Evolutionary conservation across 2,797 vertebrate species (phyloP), one percentile per base, ranked within the genome.

Genomic region (Periparus ater): DNA sequence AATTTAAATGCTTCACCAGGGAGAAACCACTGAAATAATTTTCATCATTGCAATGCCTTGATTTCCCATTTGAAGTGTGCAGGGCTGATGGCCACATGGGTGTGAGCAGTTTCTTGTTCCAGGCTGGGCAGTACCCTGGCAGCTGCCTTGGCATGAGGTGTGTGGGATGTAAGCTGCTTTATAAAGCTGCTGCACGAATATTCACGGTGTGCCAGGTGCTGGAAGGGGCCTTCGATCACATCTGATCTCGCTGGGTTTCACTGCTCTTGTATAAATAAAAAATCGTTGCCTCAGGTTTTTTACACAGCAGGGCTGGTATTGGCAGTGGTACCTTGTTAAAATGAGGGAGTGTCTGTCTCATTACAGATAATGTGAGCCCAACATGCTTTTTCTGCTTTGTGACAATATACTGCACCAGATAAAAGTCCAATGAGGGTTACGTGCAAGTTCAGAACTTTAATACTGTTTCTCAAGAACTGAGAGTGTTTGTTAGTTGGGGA

Each of bases 251-350:
- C 79, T 73, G 42, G 85, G 75, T 91, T 97, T 95, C 87, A 44
- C 48, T 95, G 95, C 58, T 25, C 82, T 91, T 45, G 47, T 89
- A 77, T 91, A 95, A 95, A 96, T 86, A 97, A 95, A 92, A 92
- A 96, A 93, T 90, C 30, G 3, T 82, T 61, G 57, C 89, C 72
- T 87, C 60, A 30, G 93, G 68, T 61, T 91, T 96, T 95, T 96
- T 88, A 80, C 92, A 26, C 91, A 95, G 92, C 91, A 80, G 88
- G 95, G 47, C 91, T 91, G 85, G 34, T 96, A 93, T 60, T 97
- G 97, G 88, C 96, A 95, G 91, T 93, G 91, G 89, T 96, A 71
- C 90, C 96, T 97, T 93, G 96, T 98, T 97, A 97, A 97, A 97
- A 95, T 96, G 97, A 97, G 97, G 94, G 95, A 86, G 89, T 92